phyloP scores from a whole-genome alignment of 1,140 invertebrate genomes.

The Drosophila kanapiae region DNA sequence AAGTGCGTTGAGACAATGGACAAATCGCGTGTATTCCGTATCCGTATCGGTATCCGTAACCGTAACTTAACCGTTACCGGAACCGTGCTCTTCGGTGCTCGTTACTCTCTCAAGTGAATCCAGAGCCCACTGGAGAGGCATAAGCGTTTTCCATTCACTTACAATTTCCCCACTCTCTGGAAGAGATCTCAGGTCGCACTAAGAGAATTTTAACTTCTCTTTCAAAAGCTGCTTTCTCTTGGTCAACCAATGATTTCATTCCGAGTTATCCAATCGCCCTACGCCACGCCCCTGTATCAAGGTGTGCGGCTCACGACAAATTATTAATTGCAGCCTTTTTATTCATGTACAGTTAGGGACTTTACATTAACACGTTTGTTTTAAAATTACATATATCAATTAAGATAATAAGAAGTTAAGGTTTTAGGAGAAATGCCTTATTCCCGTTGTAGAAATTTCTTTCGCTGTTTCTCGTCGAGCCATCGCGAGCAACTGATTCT shows the following conservation, averaged over 20 bases:
- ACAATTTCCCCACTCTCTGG: not conserved
- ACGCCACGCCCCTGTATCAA: not conserved
- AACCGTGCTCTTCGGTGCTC: not conserved
- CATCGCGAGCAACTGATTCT: slow-evolving; percentile 51
- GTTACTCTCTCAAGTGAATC: slow-evolving; percentile 8
- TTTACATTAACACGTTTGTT: slow-evolving; percentile 23
- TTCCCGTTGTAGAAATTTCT: not conserved
- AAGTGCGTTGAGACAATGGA: slow-evolving; percentile 45
- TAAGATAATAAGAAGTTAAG: not conserved
- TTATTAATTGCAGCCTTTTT: not conserved
- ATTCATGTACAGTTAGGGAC: not conserved
- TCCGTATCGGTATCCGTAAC: slow-evolving; percentile 26
- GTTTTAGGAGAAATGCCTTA: not conserved
- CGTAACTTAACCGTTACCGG: slow-evolving; percentile 9
- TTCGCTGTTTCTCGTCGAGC: slow-evolving; percentile 29
- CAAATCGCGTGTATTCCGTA: slow-evolving; percentile 42
- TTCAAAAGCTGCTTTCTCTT: not conserved
- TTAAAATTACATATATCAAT: no score
- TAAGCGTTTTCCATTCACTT: slow-evolving; percentile 19
- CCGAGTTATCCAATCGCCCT: slow-evolving; percentile 7
- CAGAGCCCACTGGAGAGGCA: not conserved
- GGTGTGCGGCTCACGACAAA: not conserved
- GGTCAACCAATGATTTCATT: slow-evolving; percentile 1
- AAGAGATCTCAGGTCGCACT: slow-evolving; percentile 8
- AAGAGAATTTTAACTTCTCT: slow-evolving; percentile 8